Evolutionary conservation across 2,113 vertebrate genomes (phyloP).

Genomic region (Rallus limicola): DNA sequence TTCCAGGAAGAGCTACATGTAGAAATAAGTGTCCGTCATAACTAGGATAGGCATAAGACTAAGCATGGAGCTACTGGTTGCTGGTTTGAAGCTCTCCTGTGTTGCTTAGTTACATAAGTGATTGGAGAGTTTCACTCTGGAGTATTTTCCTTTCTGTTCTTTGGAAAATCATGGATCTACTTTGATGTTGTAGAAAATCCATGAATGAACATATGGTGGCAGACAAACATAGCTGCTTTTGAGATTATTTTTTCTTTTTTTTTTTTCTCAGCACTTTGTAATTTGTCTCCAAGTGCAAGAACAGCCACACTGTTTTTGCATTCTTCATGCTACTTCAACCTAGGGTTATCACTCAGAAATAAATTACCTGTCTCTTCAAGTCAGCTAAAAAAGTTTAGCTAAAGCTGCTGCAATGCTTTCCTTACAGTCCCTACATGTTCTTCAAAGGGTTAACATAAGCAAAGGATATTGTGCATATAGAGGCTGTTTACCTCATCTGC

Average conservation of each 20-base stretch:
- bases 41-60: background rate
- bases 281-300: background rate
- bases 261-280: background rate
- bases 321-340: background rate
- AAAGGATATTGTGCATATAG: background rate
- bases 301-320: background rate
- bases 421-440: background rate
- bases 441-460: background rate
- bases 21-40: background rate
- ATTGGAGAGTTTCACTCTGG: background rate
- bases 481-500: background rate
- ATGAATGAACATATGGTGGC: background rate
- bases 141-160: background rate
- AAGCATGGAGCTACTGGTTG: background rate
- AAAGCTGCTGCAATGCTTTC: background rate
- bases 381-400: background rate
- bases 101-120: background rate
- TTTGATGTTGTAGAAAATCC: background rate
- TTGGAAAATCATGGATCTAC: background rate
- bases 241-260: background rate
- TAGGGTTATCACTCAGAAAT: background rate
- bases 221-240: background rate
- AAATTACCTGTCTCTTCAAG: background rate
- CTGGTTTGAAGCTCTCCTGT: background rate
- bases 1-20: background rate